phyloP scores from a whole-genome alignment of 1,140 invertebrate genomes.

The Meloidogyne exigua region DNA sequence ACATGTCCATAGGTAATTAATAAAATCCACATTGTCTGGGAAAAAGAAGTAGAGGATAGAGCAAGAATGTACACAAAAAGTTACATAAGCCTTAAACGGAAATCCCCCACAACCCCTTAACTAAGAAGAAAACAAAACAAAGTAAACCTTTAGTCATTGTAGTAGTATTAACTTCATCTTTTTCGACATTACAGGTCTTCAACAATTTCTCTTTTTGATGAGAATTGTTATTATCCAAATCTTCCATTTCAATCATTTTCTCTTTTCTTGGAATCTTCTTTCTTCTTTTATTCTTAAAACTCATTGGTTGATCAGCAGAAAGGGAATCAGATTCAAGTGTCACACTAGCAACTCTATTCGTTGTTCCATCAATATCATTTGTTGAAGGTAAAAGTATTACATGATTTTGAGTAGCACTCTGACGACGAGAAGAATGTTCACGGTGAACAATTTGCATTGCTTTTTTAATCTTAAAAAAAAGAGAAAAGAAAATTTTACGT shows the following conservation, averaged over 20 bases:
- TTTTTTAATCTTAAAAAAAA: background rate
- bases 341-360: constrained; percentile 31
- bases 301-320: constrained; percentile 19
- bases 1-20: no score
- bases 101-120: no score
- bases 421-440: constrained; percentile 20
- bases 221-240: constrained; percentile 19
- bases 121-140: no score
- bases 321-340: constrained; percentile 32
- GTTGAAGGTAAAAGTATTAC: no score
- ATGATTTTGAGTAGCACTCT: background rate
- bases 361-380: constrained; percentile 31
- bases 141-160: constrained; percentile 10
- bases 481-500: no score
- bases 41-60: no score
- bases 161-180: no score
- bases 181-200: background rate
- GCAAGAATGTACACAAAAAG: no score
- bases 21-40: no score
- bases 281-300: constrained; percentile 27
- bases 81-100: no score
- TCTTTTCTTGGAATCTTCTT: constrained; percentile 22
- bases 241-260: constrained; percentile 15
- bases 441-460: background rate
- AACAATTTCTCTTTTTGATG: no score